Base-by-base conservation (phyloP, 2,888 invertebrate genomes). In the Mechanitis mazaeus region DNA sequence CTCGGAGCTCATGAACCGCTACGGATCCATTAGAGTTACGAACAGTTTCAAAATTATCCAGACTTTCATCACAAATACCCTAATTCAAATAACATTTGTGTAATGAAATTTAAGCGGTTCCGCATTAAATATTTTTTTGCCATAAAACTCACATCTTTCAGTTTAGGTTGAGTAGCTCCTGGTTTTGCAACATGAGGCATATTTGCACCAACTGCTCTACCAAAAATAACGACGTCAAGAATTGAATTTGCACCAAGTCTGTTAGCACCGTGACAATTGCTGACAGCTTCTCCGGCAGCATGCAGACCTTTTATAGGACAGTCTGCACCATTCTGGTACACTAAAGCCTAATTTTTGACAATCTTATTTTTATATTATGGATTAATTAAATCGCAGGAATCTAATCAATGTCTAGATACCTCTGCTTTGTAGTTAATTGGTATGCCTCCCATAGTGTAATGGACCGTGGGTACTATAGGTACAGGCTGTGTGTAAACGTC, bases 361-460 rank as follows among this genome's bases (percentile, higher is more conserved):
- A 64, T 45, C 2, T 47, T 11, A 55, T 1, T 28, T 45, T 9
- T 45, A 6, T 20, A 33, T 28, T 28, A 20, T 33, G 7, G 31
- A 47, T 12, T 2, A 9, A 11, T n/a, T 42, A 47, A 28, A 54
- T 47, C 7, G 12, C 54, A 33, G 45, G 12, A 33, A 9, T 47
- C 9, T 20, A 45, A 33, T 55, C 58, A 35, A 58, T 38, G 57
- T 45, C 11, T 3, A 50, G 47, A 31, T 58, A 87, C 88, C 79
- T 99, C 98, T 74, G 98, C 99, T 77, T 94, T 96, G 83, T 95
- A 98, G 84, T 99, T 99, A 12, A 99, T 98, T 0, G 99, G 99
- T 54, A 98, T 92, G 20, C 99, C 99, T 7, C 99, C 99, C 99
- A 99, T 99, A 75, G 99, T 99, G 85, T 99, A 99, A 85, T 99